Evolutionary conservation across 2,797 vertebrate species (phyloP), one percentile per base, ranked within the genome.

Genomic region (Liparis tanakae): DNA sequence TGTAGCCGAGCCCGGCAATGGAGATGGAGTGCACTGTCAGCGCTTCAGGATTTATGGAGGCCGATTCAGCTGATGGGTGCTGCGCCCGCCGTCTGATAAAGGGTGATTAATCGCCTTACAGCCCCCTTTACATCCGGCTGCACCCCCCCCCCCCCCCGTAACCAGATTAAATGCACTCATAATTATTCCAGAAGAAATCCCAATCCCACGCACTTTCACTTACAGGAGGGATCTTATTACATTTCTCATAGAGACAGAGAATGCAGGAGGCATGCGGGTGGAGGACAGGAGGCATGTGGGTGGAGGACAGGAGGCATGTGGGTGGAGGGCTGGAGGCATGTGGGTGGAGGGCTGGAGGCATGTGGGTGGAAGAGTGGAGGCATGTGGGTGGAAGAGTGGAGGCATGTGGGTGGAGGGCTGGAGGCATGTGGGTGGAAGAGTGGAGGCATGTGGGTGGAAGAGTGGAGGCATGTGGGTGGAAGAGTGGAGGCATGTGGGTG

Each of bases 101-200:
- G 85, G 83, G 90, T 94, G 94, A 94, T 94, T 94, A 92, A 94
- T 94, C 81, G 85, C 88, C 92, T 91, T 90, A 93, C 89, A 90
- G 92, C 86, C 86, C 79, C 75, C 90, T 90, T 91, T 90, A 91
- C 78, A 88, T 85, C 79, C 85, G 76, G 77, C 59, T 80, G 70
- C 65, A 67, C 84, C 85, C 72, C 65, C 79, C 79, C 82, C 86
- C 91, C 85, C 72, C 65, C 79, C 79, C 82, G 85, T 91, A 93
- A 91, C 85, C 90, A 91, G 87, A 93, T 93, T 90, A 93, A 92
- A 93, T 90, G 88, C 82, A 88, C 83, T 90, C 88, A 92, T 93
- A 91, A 94, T 94, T 92, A 93, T 92, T 92, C 85, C 74, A 81
- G 84, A 75, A 89, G 82, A 91, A 91, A 87, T 87, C 82, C 81